A percentile compares a stretch with the other conserved stretches of the same genome.
phyloP scores from a whole-genome alignment of 2,797 vertebrate genomes.

The Pogonophryne albipinna region DNA sequence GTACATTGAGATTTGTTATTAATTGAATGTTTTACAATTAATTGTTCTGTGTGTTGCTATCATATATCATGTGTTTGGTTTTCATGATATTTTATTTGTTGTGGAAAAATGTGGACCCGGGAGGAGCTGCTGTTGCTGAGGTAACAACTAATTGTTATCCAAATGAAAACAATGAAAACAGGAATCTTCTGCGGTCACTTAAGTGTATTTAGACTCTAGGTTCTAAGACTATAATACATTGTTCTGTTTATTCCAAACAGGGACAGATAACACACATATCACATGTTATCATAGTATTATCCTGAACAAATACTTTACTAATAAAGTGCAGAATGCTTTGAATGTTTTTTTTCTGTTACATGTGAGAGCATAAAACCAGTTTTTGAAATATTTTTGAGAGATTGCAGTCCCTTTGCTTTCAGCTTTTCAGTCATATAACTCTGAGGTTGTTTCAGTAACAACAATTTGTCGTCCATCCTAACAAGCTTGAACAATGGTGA shows the following conservation, averaged over 20 bases:
- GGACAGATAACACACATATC: background rate
- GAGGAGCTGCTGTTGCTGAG: background rate
- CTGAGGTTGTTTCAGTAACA: conserved; percentile 39
- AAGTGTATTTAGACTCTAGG: background rate
- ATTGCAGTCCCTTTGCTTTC: conserved; percentile 32
- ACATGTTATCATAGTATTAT: background rate
- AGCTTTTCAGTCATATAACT: conserved; percentile 21
- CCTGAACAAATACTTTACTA: background rate
- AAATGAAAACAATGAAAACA: background rate
- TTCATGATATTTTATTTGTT: background rate
- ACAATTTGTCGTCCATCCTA: conserved; percentile 33
- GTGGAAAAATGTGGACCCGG: background rate
- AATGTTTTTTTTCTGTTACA: conserved; percentile 1
- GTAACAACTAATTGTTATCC: background rate
- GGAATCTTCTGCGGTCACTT: conserved; percentile 9
- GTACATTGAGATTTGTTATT: background rate
- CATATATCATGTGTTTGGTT: background rate
- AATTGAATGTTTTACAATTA: background rate
- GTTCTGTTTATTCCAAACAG: conserved; percentile 3
- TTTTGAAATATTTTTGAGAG: conserved; percentile 12
- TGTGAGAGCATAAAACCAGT: background rate
- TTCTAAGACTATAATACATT: background rate
- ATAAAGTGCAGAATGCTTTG: background rate
- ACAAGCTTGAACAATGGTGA: conserved; percentile 22
- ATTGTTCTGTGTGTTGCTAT: background rate